phyloP scores from a whole-genome alignment of 2,888 invertebrate species.

The Harmothoe impar region DNA sequence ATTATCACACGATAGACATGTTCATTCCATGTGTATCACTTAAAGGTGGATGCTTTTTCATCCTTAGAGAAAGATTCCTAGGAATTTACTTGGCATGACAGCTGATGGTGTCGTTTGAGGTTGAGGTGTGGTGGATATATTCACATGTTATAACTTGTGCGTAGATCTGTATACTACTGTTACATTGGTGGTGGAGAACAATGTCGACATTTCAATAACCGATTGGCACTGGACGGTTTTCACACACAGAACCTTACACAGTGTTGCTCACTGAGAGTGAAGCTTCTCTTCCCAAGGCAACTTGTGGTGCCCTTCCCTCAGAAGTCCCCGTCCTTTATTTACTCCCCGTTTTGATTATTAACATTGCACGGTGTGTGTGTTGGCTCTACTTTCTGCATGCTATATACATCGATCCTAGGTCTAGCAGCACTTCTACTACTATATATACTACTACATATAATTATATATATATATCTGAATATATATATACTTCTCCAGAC shows the following conservation, averaged over 20 bases:
- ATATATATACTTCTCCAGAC: slow-evolving; percentile 27
- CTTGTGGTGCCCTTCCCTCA: not conserved
- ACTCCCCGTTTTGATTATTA: not conserved
- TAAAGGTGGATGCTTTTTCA: too few species aligned
- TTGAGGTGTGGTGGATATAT: not conserved
- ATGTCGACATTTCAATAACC: not conserved
- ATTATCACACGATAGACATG: too few species aligned
- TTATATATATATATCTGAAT: too few species aligned
- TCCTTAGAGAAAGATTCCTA: too few species aligned
- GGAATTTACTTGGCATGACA: not conserved
- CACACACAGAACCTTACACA: not conserved
- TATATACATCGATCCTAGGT: slow-evolving; percentile 40
- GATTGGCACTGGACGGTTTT: not conserved
- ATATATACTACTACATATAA: slow-evolving; percentile 30
- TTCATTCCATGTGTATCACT: too few species aligned
- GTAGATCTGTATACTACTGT: not conserved
- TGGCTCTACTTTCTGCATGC: slow-evolving; percentile 56
- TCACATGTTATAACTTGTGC: not conserved
- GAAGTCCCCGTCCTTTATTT: not conserved
- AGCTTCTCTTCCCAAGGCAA: not conserved
- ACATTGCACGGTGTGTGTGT: slow-evolving; percentile 57
- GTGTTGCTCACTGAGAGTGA: not conserved
- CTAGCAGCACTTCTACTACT: slow-evolving; percentile 41
- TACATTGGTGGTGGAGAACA: slow-evolving; percentile 8
- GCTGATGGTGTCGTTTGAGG: not conserved